Conservation (phyloP, 2,888 invertebrate genomes). For the Drepana falcataria region DNA sequence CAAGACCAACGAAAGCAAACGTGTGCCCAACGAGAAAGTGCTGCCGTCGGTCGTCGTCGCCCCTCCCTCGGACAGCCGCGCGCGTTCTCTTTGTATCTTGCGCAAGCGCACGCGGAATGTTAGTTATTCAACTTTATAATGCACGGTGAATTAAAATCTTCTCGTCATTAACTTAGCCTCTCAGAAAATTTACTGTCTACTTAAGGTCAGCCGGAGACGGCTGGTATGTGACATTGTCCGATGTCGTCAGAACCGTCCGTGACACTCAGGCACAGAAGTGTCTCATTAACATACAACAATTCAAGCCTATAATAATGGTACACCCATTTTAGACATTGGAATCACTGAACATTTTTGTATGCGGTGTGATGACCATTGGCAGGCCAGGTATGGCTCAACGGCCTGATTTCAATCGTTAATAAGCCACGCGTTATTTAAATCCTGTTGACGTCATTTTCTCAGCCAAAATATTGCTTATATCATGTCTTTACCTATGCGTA, state of each 20-base stretch:
- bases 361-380: conserved; percentile 2
- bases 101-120: conserved; percentile 63
- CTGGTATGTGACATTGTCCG: conserved; percentile 8
- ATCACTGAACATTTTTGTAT: conserved; percentile 14
- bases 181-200: neutral
- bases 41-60: conserved; percentile 33
- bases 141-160: neutral
- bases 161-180: neutral
- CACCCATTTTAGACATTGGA: conserved; percentile 34
- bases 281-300: conserved; percentile 44
- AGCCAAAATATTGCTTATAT: neutral
- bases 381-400: conserved; percentile 4
- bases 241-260: conserved; percentile 25
- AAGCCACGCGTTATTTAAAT: neutral
- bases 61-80: conserved; percentile 20
- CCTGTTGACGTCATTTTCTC: neutral
- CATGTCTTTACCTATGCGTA: neutral
- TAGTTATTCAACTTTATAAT: conserved; percentile 27
- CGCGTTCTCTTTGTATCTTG: conserved; percentile 68
- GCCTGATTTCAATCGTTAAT: conserved; percentile 4
- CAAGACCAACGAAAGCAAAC: conserved; percentile 71
- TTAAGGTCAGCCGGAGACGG: conserved; percentile 1
- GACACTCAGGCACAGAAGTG: conserved; percentile 26
- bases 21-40: conserved; percentile 70
- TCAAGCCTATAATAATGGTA: conserved; percentile 19